These are phyloP conservation scores for Monarcha castaneiventris DNA, from an alignment of 2,113 vertebrate genomes.

Conservation along the genomic window DNA sequence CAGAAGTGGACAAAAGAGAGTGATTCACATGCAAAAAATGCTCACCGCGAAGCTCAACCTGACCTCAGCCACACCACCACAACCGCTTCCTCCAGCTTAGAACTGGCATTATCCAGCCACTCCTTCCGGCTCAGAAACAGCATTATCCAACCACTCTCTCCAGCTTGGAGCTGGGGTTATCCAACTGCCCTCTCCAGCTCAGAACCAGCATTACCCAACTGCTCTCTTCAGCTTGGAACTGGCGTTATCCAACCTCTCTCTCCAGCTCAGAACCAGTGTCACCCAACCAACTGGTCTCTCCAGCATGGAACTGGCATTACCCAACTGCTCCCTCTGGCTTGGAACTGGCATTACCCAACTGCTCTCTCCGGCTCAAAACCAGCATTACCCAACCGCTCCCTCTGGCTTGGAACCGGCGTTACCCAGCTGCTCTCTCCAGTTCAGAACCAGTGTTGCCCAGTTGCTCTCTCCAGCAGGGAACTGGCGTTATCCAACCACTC, in stretches of 20 bases:
- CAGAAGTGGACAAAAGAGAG: background rate
- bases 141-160: background rate
- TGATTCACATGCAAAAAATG: background rate
- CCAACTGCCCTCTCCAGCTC: fast-evolving
- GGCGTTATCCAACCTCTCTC: fast-evolving
- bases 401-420: fast-evolving
- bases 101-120: background rate
- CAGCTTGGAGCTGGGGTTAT: fast-evolving
- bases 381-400: background rate
- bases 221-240: background rate
- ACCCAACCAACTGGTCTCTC: background rate
- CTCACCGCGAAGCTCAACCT: fast-evolving
- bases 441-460: background rate
- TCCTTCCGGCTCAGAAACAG: background rate
- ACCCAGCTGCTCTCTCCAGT: background rate
- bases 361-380: background rate
- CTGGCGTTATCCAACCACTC: fast-evolving
- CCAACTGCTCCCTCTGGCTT: fast-evolving
- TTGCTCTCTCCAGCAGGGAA: background rate
- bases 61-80: background rate
- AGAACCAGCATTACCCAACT: fast-evolving
- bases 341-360: fast-evolving
- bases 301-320: fast-evolving
- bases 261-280: background rate
- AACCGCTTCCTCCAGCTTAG: background rate